Conservation (phyloP, 2,113 vertebrate species). For the Malaclemys terrapin region DNA sequence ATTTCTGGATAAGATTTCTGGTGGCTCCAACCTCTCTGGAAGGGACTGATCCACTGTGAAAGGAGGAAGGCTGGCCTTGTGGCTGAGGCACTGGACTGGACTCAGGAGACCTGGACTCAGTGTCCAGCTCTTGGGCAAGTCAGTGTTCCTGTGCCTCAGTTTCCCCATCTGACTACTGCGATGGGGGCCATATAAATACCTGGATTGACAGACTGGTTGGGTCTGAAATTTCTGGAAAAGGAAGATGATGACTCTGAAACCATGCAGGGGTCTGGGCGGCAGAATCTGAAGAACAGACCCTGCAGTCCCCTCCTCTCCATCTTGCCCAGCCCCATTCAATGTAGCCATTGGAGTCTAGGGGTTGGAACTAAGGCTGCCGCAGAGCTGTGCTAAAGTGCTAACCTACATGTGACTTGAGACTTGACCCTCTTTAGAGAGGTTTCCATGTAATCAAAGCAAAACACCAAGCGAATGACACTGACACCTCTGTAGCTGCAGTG, state of each 20-base stretch:
- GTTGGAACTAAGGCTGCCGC: background rate
- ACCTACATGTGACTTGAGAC: accelerated
- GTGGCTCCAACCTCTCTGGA: background rate
- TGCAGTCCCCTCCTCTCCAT: background rate
- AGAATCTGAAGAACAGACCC: background rate
- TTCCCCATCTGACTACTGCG: background rate
- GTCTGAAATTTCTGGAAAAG: background rate
- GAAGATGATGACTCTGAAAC: background rate
- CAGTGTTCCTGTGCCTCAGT: background rate
- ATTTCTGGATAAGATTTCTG: background rate
- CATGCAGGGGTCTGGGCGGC: background rate
- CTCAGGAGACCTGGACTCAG: background rate
- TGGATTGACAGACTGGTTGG: background rate
- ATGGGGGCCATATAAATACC: background rate
- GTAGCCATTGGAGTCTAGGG: background rate
- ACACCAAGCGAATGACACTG: background rate
- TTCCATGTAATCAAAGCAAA: background rate
- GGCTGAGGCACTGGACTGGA: background rate
- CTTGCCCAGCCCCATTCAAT: background rate
- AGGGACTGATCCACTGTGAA: no score
- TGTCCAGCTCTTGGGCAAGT: background rate
- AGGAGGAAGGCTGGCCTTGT: background rate
- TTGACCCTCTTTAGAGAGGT: background rate
- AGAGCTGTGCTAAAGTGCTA: background rate
- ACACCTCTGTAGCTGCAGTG: background rate